Base-by-base conservation (phyloP, 2,113 vertebrate genomes). In the Leptocoma aspasia region DNA sequence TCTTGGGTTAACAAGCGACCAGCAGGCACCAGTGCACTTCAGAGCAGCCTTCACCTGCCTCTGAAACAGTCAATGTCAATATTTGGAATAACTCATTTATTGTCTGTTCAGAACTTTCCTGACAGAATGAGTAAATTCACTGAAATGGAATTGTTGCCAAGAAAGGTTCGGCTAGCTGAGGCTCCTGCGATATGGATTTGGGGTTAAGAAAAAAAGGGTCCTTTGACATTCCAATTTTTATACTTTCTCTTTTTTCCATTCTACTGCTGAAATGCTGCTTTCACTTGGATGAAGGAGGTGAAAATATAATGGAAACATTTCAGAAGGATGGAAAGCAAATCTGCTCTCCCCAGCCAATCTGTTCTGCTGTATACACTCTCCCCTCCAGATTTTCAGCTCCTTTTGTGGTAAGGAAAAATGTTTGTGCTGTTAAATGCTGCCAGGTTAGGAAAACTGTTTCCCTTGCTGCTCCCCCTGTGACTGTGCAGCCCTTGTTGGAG, bases 361-460 rank as follows among this genome's bases (percentile, higher is more conserved):
- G 11, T 52, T 70, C 45, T 63, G 35, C 72, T 75, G 42, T 50
- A 5, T 17, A 27, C 2, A 11, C n/a, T n/a, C n/a, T 47, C 72
- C 86, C 60, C 77, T 95, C 77, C 65, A 52, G 57, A 82, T 71
- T 89, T 92, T 82, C 84, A 56, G 2, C 69, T 89, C 92, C 69
- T 91, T 91, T 82, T 94, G 65, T 84, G 30, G 69, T 52, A 57
- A 91, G 91, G 60, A 86, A 96, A 96, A 95, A 91, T 81, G 57
- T 91, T 92, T 78, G 72, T 73, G 39, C 80, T 94, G 77, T 82
- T 73, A 86, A 89, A 82, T 0, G 35, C 81, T 91, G 90, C 63
- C 91, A 91, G 92, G 84, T 95, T 86, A 95, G 87, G 92, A 73
- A 95, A 96, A 84, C 81, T 89, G 86, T 95, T 96, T 96, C 81